Evolutionary conservation across 2,888 invertebrate species (phyloP).

Genomic region (Bursaphelenchus okinawaensis): DNA sequence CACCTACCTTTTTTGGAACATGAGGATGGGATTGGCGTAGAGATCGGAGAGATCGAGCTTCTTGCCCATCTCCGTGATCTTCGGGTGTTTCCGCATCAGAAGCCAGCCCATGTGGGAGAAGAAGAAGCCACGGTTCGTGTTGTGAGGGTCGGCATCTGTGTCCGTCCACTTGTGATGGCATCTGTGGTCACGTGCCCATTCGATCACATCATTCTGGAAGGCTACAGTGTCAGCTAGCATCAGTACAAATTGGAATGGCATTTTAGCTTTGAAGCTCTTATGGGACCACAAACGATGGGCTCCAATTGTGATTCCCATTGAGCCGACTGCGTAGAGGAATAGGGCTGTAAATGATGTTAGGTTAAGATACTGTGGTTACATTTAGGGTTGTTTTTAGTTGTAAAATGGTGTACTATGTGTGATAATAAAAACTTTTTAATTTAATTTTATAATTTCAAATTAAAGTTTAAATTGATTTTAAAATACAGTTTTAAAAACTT

Average conservation of each 20-base stretch:
- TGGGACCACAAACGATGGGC: slow-evolving; percentile 95
- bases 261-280: slow-evolving; percentile 80
- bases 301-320: slow-evolving; percentile 89
- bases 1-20: slow-evolving; percentile 73
- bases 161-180: slow-evolving; percentile 83
- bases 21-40: slow-evolving; percentile 72
- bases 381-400: too few relatives aligned
- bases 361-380: too few relatives aligned
- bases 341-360: too few relatives aligned
- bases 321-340: too few relatives aligned
- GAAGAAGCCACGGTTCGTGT: slow-evolving; percentile 86
- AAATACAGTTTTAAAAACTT: slow-evolving; percentile 30
- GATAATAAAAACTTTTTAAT: not conserved
- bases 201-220: slow-evolving; percentile 68
- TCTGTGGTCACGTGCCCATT: slow-evolving; percentile 76
- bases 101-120: slow-evolving; percentile 94
- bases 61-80: slow-evolving; percentile 68
- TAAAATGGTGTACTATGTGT: too few relatives aligned
- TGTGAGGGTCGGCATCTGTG: slow-evolving; percentile 87
- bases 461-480: not conserved
- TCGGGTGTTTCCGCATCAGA: slow-evolving; percentile 71
- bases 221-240: slow-evolving; percentile 77
- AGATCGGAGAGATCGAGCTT: slow-evolving; percentile 76
- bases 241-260: slow-evolving; percentile 75
- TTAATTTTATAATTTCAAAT: not conserved